Conservation (phyloP, 1,140 invertebrate genomes). For the Ceratoteleas bidentatus region DNA sequence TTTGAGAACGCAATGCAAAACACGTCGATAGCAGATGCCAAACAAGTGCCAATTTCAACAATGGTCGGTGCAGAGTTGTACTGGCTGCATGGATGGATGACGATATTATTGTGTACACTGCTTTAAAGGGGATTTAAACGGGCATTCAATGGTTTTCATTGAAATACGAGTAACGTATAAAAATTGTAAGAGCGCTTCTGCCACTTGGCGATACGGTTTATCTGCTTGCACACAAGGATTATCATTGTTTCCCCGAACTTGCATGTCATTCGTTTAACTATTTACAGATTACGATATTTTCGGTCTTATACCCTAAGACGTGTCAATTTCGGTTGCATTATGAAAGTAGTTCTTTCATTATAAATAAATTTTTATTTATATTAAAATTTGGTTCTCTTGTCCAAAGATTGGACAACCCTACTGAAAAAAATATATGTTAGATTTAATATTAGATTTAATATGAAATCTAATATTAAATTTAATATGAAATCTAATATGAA, state of each 20-base stretch:
- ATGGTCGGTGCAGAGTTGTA: constrained; percentile 54
- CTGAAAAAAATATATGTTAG: too few relatives aligned
- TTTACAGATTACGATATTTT: background rate
- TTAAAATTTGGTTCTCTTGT: too few relatives aligned
- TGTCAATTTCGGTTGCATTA: too few relatives aligned
- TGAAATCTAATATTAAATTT: too few relatives aligned
- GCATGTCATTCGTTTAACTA: constrained; percentile 28
- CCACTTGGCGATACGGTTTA: constrained; percentile 51
- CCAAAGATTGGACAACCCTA: too few relatives aligned
- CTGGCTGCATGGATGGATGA: constrained; percentile 54
- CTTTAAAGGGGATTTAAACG: constrained; percentile 63
- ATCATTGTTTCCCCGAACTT: constrained; percentile 39
- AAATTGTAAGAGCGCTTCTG: constrained; percentile 45
- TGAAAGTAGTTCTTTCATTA: too few relatives aligned
- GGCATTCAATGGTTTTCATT: constrained; percentile 56
- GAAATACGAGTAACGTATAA: constrained; percentile 62
- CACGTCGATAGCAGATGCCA: constrained; percentile 64
- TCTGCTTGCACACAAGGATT: constrained; percentile 48
- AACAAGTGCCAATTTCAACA: constrained; percentile 67
- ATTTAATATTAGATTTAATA: too few relatives aligned
- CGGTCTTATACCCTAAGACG: too few relatives aligned
- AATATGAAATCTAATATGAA: too few relatives aligned
- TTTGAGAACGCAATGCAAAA: constrained; percentile 46
- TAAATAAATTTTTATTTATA: too few relatives aligned
- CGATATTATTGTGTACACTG: constrained; percentile 67